These are phyloP conservation scores for Hydractinia symbiolongicarpus DNA, from an alignment of 30 jellyfish, hydroid and myxozoan genomes.

Conservation along the genomic window DNA sequence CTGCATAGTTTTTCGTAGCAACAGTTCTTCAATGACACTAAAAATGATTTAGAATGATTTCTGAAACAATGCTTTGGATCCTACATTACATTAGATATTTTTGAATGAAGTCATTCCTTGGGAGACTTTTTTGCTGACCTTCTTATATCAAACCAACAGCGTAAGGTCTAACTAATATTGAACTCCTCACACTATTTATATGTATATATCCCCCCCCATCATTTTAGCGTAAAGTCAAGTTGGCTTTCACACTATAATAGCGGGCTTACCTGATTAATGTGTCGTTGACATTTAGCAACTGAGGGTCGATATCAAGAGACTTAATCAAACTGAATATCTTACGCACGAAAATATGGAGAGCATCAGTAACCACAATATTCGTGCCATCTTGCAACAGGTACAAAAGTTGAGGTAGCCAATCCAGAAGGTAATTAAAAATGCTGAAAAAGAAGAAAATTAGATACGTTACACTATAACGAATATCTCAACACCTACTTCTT, in stretches of 20 bases:
- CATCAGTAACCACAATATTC: neutral
- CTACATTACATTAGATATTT: too few species aligned
- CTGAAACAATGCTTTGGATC: neutral
- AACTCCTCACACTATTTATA: too few species aligned
- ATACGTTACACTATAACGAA: neutral
- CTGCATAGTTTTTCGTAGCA: neutral
- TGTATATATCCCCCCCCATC: too few species aligned
- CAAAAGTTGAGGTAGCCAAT: conserved; percentile 24
- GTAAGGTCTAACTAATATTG: too few species aligned
- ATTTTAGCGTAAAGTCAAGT: too few species aligned
- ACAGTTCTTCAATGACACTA: neutral
- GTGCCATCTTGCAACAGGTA: conserved; percentile 2
- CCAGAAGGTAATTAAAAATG: conserved; percentile 15
- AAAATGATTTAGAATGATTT: neutral
- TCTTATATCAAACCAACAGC: too few species aligned
- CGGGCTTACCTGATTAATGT: neutral
- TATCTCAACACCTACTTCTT: too few species aligned
- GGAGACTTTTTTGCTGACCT: too few species aligned
- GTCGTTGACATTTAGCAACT: neutral
- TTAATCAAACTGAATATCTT: conserved; percentile 10
- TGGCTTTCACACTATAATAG: too few species aligned
- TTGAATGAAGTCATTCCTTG: too few species aligned
- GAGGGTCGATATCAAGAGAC: neutral
- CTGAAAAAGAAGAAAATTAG: conserved; percentile 1
- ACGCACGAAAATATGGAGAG: conserved; percentile 3